Evolutionary conservation across 2,113 vertebrate genomes (phyloP), one percentile per base, ranked within the genome.

Genomic region (Pelvicachromis taeniatus): DNA sequence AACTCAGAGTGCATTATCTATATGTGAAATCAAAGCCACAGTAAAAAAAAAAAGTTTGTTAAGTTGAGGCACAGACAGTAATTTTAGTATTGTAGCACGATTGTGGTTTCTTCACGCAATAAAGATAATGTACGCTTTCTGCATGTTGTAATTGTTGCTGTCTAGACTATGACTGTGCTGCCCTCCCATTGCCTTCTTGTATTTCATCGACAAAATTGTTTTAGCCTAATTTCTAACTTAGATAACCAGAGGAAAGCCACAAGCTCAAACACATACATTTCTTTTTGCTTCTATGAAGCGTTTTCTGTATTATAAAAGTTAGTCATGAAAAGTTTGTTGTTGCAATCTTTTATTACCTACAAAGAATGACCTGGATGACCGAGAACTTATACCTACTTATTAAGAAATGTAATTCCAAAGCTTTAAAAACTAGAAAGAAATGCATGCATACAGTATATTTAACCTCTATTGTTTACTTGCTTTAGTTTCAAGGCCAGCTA

Each of bases 401-500:
- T 3, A 9, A 29, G 7, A 73, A 35, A 81, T 77, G 23, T 33
- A 42, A 52, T 33, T 5, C 4, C 12, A 53, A 61, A 54, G 21
- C 14, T 38, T 80, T 16, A 11, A 42, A 61, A 61, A 80, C 5
- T 7, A 19, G 42, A 50, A 75, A 50, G 45, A 10, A 31, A 50
- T 19, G 6, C 42, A 50, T 31, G 9, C 9, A 40, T 23, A 14
- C 33, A n/a, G 56, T 14, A 33, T 38, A 9, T 78, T 81, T 87
- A 9, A 82, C 26, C n/a, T 78, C 19, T 6, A 88, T 19, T 54
- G 38, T 85, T 87, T 79, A 31, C 70, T 86, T 70, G 19, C 58
- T 79, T 78, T 79, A 95, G 95, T 50, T 84, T 80, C 87, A 38
- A 89, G 87, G 13, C 87, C 90, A 81, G 68, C 87, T 16, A 75